Evolutionary conservation across 2,797 vertebrate genomes (phyloP).

Genomic region (Coregonus suidteri): DNA sequence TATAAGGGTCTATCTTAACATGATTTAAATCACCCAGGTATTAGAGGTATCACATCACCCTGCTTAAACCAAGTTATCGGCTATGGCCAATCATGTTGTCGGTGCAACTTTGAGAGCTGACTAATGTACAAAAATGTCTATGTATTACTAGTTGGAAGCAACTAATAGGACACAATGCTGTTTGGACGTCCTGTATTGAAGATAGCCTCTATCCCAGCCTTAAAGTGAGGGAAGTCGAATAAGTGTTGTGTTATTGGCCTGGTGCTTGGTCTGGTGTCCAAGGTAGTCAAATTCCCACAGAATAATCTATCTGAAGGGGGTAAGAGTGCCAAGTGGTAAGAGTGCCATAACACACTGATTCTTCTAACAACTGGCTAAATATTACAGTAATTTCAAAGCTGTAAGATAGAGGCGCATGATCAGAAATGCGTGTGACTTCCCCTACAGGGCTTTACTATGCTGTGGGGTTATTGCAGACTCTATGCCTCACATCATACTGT

Average conservation of each 20-base stretch:
- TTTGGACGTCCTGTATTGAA: background rate
- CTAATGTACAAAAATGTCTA: too few relatives aligned
- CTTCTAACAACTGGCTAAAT: background rate
- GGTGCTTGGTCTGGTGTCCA: background rate
- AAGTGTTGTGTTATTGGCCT: too few relatives aligned
- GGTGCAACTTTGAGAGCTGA: too few relatives aligned
- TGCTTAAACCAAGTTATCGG: background rate
- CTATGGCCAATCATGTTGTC: too few relatives aligned
- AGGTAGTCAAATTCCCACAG: background rate
- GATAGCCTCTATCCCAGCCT: background rate
- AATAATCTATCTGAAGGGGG: background rate
- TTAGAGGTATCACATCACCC: background rate
- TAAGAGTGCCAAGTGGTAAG: background rate
- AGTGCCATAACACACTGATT: background rate
- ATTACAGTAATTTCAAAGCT: background rate
- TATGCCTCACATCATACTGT: too few relatives aligned
- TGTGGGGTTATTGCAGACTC: background rate
- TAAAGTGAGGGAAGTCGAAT: too few relatives aligned
- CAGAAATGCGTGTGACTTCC: background rate
- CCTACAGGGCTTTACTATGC: background rate
- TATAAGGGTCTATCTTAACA: background rate
- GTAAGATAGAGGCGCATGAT: background rate
- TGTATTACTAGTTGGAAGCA: background rate
- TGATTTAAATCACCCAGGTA: background rate
- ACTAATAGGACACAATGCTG: background rate